Evolutionary conservation across 2,113 vertebrate genomes (phyloP).

Genomic region (Heptranchias perlo): DNA sequence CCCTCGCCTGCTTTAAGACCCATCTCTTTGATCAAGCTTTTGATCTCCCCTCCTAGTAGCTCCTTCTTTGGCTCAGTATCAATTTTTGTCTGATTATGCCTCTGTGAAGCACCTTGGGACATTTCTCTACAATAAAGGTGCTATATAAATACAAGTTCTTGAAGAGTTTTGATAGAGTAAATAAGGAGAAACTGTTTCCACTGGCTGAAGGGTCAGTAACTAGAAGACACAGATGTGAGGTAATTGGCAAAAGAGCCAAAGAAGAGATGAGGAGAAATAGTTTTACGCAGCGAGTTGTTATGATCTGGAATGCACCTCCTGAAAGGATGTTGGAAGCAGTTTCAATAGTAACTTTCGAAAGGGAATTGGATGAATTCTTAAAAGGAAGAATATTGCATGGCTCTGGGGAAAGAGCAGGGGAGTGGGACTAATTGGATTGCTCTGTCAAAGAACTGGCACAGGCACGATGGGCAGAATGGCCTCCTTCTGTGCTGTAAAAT

Average conservation of each 20-base stretch:
- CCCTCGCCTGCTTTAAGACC: background rate
- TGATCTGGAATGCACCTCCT: background rate
- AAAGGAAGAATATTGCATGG: background rate
- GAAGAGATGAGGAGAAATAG: no score
- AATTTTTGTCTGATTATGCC: background rate
- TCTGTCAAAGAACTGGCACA: background rate
- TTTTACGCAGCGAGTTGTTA: background rate
- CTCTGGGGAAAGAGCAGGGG: background rate
- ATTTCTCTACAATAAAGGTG: background rate
- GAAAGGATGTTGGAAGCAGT: background rate
- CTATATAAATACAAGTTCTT: background rate
- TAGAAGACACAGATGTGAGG: no score
- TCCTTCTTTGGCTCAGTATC: background rate
- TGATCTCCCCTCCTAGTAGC: background rate
- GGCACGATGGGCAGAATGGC: background rate
- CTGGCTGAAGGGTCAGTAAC: background rate
- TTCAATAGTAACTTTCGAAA: background rate
- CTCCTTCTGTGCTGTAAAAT: background rate
- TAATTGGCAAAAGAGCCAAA: no score
- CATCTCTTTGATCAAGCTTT: background rate
- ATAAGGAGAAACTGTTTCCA: background rate
- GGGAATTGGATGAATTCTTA: background rate
- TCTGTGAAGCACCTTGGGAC: background rate
- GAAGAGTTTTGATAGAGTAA: background rate
- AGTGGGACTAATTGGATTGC: background rate